Base-by-base conservation (phyloP, 2,113 vertebrate genomes). In the Bubo scandiacus region DNA sequence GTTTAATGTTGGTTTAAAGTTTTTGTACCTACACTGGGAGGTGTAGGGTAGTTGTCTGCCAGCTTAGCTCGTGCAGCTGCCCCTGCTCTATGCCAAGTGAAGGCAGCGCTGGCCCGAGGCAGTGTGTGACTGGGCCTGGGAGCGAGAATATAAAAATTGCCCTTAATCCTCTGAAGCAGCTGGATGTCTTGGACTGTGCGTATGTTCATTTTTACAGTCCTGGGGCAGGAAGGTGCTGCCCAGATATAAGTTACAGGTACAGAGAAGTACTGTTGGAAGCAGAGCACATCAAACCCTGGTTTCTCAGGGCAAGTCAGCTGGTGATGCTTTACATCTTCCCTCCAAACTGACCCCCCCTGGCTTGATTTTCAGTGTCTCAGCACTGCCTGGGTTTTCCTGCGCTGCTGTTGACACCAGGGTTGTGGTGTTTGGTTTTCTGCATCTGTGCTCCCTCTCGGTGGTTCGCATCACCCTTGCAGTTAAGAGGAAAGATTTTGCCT, bases 61-160 rank as follows among this genome's bases (percentile, higher is more conserved):
- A 34, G 45, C 2, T 0, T 8, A 57, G 67, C 38, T 79, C 30
- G 52, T 10, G 19, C 74, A 52, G 27, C 82, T 85, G 55, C 40
- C 59, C 57, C 62, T 47, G 67, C 75, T 52, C 43, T 1, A 0
- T 1, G 2, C 58, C 3, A 1, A 0, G 38, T 0, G 0, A 42
- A 45, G 43, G 52, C 55, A 62, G 26, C 3, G 5, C 55, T 59
- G 57, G 34, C 38, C 30, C 38, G 15, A 32, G 45, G 63, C 57
- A 25, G 10, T 0, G 0, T 23, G 57, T 16, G 34, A 0, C 22
- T 29, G 45, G 27, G 61, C 21, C 36, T 82, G 66, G 40, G 36
- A 58, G 22, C 1, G 1, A 5, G n/a, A 25, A 22, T 34, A 10
- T 13, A 25, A 61, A 61, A 77, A 21, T 9, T 17, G 10, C 13